Conservation (phyloP, 2,888 invertebrate genomes). For the Notocelia uddmanniana region DNA sequence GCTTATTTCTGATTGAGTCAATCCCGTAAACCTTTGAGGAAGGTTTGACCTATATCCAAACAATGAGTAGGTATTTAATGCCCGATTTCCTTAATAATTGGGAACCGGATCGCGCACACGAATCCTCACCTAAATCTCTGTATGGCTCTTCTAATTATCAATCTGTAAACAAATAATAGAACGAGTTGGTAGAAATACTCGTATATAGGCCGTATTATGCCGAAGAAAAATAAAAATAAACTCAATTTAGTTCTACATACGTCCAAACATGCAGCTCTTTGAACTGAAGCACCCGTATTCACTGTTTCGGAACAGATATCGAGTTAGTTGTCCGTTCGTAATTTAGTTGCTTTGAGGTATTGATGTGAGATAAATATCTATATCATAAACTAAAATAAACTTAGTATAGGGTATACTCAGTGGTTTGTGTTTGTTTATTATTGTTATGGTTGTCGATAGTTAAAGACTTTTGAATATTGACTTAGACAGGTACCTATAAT, state of each 20-base stretch:
- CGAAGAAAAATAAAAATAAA: slow-evolving; percentile 14
- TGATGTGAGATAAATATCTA: slow-evolving; percentile 25
- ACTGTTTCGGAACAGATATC: slow-evolving; percentile 29
- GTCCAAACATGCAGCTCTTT: slow-evolving; percentile 22
- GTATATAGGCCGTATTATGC: not conserved
- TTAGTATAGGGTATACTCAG: not conserved
- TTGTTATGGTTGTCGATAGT: too few species aligned
- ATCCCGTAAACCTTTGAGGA: too few species aligned
- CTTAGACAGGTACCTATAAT: too few species aligned
- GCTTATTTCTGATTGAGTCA: not conserved
- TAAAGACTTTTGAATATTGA: too few species aligned
- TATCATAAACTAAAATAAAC: too few species aligned
- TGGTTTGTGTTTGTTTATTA: too few species aligned
- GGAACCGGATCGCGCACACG: not conserved
- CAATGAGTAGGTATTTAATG: not conserved
- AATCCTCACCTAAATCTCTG: too few species aligned
- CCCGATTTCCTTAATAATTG: not conserved
- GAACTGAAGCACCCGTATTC: slow-evolving; percentile 28
- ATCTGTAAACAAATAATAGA: too few species aligned
- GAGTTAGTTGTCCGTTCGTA: slow-evolving; percentile 28
- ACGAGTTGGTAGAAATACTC: too few species aligned
- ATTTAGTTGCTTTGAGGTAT: slow-evolving; percentile 31
- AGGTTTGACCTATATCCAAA: not conserved
- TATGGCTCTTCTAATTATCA: too few species aligned
- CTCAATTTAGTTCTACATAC: slow-evolving; percentile 27